A percentile compares a stretch with the other conserved stretches of the same genome.
Evolutionary conservation across 2,113 vertebrate genomes (phyloP).

Genomic region (Herpetotheres cachinnans): DNA sequence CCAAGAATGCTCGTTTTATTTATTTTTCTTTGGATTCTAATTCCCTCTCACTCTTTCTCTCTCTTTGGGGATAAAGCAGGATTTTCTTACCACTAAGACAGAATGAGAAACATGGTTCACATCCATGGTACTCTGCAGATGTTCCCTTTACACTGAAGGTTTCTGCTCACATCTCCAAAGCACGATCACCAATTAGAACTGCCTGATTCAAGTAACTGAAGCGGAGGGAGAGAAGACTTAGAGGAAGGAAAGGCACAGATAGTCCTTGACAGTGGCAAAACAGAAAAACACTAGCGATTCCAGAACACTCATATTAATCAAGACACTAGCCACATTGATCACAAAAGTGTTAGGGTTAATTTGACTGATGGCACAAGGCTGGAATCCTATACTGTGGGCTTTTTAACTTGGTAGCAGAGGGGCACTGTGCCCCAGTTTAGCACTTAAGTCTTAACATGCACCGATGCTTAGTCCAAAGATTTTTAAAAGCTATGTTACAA

Average conservation of each 20-base stretch:
- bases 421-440: background rate
- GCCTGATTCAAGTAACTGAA: background rate
- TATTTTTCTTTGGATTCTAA: slow-evolving; percentile 46
- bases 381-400: background rate
- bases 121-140: background rate
- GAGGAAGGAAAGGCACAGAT: background rate
- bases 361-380: background rate
- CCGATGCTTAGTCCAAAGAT: background rate
- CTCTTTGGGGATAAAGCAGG: slow-evolving; percentile 6
- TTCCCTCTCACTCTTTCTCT: background rate
- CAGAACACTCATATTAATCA: background rate
- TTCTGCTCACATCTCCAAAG: background rate
- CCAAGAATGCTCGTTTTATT: slow-evolving; percentile 4
- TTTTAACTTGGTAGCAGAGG: background rate
- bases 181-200: background rate
- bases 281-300: background rate
- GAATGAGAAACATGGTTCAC: background rate
- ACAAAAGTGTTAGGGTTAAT: background rate
- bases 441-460: background rate
- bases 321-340: background rate
- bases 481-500: background rate
- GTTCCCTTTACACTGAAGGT: background rate
- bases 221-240: background rate
- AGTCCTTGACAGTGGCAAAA: background rate
- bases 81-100: background rate